Evolutionary conservation across 2,797 vertebrate species (phyloP).

Genomic region (Carapus acus): DNA sequence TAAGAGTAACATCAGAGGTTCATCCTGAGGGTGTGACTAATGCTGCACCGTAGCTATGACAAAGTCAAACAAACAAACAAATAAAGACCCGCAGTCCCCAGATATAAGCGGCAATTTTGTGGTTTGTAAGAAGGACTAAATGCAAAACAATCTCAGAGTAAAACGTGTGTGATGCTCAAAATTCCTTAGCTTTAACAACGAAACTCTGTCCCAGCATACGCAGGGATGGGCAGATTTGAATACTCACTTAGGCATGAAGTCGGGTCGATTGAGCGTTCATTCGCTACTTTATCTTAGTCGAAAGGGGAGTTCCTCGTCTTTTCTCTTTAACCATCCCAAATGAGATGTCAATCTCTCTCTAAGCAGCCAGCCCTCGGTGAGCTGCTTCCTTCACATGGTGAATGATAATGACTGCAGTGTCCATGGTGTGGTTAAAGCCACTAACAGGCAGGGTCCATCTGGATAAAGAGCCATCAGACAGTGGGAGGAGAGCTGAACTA

Average conservation of each 20-base stretch:
- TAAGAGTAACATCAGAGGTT: slow-evolving; percentile 11
- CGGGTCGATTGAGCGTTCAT: slow-evolving; percentile 46
- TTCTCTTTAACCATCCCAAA: slow-evolving; percentile 60
- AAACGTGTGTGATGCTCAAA: background rate
- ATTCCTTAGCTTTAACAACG: background rate
- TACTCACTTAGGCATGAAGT: slow-evolving; percentile 52
- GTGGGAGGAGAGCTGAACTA: slow-evolving; percentile 72
- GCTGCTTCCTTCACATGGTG: slow-evolving; percentile 60
- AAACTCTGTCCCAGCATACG: slow-evolving; percentile 4
- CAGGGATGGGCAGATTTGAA: slow-evolving; percentile 24
- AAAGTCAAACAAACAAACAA: slow-evolving; percentile 7
- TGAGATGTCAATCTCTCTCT: slow-evolving; percentile 63
- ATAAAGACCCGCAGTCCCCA: too few species aligned
- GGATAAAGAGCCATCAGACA: slow-evolving; percentile 71
- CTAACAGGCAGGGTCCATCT: slow-evolving; percentile 61
- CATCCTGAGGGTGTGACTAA: slow-evolving; percentile 17
- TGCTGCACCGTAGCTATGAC: background rate
- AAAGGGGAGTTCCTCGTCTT: slow-evolving; percentile 50
- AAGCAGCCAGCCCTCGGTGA: slow-evolving; percentile 56
- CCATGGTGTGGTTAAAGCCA: slow-evolving; percentile 56
- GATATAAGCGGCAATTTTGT: too few species aligned
- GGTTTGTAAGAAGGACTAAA: too few species aligned
- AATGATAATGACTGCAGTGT: slow-evolving; percentile 68
- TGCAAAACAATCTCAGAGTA: background rate
- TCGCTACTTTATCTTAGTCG: slow-evolving; percentile 58